A percentile compares a stretch with the other conserved stretches of the same genome.
phyloP scores from a whole-genome alignment of 1,140 invertebrate genomes.

The Drosophila mauritiana region DNA sequence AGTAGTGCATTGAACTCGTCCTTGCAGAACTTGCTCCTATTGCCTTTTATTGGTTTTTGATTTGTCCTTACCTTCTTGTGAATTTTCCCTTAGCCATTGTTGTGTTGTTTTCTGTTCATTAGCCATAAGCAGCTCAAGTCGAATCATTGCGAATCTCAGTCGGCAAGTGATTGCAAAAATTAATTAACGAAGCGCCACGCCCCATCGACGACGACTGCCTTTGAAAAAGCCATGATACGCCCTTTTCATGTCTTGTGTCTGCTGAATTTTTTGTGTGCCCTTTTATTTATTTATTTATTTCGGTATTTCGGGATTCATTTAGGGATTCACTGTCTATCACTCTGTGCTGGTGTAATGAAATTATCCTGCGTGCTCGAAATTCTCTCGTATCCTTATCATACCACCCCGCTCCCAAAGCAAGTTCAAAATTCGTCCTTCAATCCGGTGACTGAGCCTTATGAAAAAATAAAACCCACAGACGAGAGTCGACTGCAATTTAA shows the following conservation, averaged over 20 bases:
- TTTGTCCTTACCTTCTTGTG: constrained; percentile 56
- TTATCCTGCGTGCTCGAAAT: constrained; percentile 39
- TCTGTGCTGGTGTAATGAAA: constrained; percentile 44
- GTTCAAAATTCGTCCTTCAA: constrained; percentile 76
- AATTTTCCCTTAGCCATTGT: constrained; percentile 10
- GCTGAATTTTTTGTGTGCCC: constrained; percentile 7
- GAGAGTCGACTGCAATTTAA: constrained; percentile 65
- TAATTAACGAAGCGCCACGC: constrained; percentile 65
- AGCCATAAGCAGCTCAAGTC: constrained; percentile 71
- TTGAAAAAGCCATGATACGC: constrained; percentile 45
- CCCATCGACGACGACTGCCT: background rate
- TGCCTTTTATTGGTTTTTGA: constrained; percentile 80
- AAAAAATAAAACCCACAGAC: constrained; percentile 23
- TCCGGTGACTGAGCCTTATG: constrained; percentile 18
- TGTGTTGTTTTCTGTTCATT: constrained; percentile 55
- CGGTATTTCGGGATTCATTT: constrained; percentile 33
- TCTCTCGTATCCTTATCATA: background rate
- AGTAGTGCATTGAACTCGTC: constrained; percentile 65
- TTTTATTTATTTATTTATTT: constrained; percentile 62
- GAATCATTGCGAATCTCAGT: constrained; percentile 60
- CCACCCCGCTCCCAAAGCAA: constrained; percentile 2
- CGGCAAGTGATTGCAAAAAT: constrained; percentile 62
- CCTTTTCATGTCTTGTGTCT: constrained; percentile 67
- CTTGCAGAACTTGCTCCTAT: constrained; percentile 51
- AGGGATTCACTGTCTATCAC: constrained; percentile 7